Evolutionary conservation across 2,113 vertebrate species (phyloP).

Genomic region (Pseudorasbora parva): DNA sequence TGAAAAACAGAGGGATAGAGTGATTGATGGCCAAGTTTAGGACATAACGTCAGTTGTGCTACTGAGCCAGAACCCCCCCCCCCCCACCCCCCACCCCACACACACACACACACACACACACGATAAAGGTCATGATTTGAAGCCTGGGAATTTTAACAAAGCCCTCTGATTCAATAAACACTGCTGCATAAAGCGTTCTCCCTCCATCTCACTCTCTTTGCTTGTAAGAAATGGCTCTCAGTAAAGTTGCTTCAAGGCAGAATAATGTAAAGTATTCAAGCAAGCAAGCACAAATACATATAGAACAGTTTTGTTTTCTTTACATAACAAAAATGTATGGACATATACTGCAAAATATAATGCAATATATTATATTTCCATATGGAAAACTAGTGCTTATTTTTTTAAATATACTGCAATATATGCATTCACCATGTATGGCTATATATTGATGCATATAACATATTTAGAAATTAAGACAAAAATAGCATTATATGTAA

Average conservation of each 20-base stretch:
- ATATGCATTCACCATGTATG: too few relatives aligned
- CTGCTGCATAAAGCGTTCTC: slow-evolving; percentile 24
- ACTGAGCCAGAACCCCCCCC: slow-evolving; percentile 20
- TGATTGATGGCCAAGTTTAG: slow-evolving; percentile 52
- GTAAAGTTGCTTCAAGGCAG: background rate
- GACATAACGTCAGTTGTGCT: slow-evolving; percentile 42
- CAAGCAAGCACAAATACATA: slow-evolving; percentile 1
- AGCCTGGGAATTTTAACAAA: slow-evolving; percentile 43
- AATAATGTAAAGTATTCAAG: background rate
- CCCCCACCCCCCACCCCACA: too few relatives aligned
- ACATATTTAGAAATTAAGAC: too few relatives aligned
- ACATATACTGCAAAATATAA: too few relatives aligned
- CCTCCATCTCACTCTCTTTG: background rate
- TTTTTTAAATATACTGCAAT: too few relatives aligned
- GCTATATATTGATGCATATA: too few relatives aligned
- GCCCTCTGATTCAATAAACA: slow-evolving; percentile 43
- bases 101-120: too few relatives aligned
- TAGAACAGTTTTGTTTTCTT: background rate
- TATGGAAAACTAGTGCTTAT: too few relatives aligned
- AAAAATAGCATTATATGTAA: too few relatives aligned
- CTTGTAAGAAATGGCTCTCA: background rate
- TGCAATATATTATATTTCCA: too few relatives aligned
- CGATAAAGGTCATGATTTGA: slow-evolving; percentile 52
- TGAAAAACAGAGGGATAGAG: slow-evolving; percentile 42
- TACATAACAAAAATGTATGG: too few relatives aligned